A percentile compares a stretch with the other conserved stretches of the same genome.
These are phyloP conservation scores for Pardalotus punctatus DNA, from an alignment of 2,113 vertebrate genomes.

Conservation along the genomic window DNA sequence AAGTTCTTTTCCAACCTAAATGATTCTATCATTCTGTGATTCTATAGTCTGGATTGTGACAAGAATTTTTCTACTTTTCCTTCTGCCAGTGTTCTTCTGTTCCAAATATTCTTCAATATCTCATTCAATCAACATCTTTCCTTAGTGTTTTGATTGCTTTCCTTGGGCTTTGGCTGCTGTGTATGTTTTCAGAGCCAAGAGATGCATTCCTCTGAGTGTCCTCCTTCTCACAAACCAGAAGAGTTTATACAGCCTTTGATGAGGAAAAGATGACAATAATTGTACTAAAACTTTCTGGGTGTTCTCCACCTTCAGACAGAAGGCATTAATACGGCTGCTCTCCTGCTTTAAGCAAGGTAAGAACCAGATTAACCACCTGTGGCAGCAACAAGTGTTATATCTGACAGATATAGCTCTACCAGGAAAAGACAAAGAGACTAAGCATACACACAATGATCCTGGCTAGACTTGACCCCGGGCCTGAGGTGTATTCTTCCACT, in stretches of 20 bases:
- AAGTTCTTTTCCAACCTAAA: not conserved
- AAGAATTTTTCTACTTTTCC: not conserved
- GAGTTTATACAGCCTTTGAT: not conserved
- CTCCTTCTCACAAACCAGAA: not conserved
- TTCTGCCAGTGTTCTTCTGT: not conserved
- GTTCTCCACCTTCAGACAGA: not conserved
- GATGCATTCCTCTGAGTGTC: not conserved
- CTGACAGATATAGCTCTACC: not conserved
- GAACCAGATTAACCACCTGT: not conserved
- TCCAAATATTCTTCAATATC: not conserved
- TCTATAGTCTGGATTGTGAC: not conserved
- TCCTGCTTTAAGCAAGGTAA: not conserved
- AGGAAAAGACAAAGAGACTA: not conserved
- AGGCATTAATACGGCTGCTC: not conserved
- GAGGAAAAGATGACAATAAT: not conserved
- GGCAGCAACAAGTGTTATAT: not conserved
- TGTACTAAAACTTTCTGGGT: not conserved
- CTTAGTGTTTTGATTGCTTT: not conserved
- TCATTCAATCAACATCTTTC: not conserved
- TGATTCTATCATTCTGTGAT: not conserved
- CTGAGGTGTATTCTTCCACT: not conserved
- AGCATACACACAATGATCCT: fast-evolving
- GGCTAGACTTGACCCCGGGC: not conserved
- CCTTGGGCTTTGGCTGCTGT: not conserved
- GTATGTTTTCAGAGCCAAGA: not conserved